Evolutionary conservation across 2,797 vertebrate species (phyloP).

Genomic region (Darevskia mixta): DNA sequence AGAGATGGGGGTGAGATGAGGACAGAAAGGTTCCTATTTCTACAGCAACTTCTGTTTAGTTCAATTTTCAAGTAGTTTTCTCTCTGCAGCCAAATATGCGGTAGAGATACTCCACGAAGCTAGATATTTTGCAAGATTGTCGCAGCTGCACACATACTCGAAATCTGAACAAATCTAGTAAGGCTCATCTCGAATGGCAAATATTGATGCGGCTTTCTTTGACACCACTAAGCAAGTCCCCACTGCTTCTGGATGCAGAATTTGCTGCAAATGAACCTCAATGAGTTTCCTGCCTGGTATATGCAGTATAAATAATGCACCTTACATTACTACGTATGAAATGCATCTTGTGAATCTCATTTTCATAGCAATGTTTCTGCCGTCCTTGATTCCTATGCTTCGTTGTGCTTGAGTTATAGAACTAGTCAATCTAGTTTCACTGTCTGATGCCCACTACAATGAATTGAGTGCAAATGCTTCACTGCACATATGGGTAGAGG

Average conservation of each 20-base stretch:
- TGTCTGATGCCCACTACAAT: conserved; percentile 29
- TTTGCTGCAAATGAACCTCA: not conserved
- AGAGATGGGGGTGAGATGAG: not conserved
- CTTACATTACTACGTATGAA: conserved; percentile 29
- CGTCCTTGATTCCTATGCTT: conserved; percentile 34
- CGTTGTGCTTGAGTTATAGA: conserved; percentile 9
- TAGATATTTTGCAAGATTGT: not conserved
- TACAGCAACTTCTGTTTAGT: not conserved
- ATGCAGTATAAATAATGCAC: not conserved
- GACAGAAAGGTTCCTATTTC: not conserved
- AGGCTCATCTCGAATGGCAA: not conserved
- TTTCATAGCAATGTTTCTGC: conserved; percentile 44
- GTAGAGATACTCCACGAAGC: not conserved
- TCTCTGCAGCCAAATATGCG: too few relatives aligned
- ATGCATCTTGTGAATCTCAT: conserved; percentile 37
- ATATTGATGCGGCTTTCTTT: not conserved
- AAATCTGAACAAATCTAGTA: not conserved
- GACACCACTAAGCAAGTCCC: conserved; percentile 16
- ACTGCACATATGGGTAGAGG: not conserved
- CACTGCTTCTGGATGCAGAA: conserved; percentile 17
- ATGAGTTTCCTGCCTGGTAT: not conserved
- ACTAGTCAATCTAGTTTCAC: conserved; percentile 31
- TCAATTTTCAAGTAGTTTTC: not conserved
- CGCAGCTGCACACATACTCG: not conserved
- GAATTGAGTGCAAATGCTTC: not conserved